These are phyloP conservation scores for Tethya wilhelma DNA, from an alignment of 37 sponge, comb jelly and placozoan genomes.

Conservation along the genomic window DNA sequence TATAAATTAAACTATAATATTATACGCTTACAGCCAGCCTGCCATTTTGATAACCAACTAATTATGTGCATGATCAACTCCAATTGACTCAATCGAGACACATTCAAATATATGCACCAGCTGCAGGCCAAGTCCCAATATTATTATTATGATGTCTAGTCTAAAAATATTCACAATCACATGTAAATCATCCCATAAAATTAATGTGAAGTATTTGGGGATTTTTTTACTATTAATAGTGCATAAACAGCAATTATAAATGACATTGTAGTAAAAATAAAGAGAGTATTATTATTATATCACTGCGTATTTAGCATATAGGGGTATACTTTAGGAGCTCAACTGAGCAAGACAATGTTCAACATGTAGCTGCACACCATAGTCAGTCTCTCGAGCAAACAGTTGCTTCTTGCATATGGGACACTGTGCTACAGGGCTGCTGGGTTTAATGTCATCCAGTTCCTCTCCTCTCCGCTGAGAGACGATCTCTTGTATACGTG, in stretches of 20 bases:
- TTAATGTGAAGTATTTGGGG: too few species aligned
- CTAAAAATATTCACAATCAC: too few species aligned
- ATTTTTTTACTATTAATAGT: too few species aligned
- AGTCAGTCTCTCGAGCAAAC: slow-evolving; percentile 16
- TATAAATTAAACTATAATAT: too few species aligned
- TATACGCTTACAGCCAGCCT: too few species aligned
- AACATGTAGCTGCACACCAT: slow-evolving; percentile 22
- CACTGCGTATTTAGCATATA: not conserved
- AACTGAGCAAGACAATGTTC: slow-evolving; percentile 30
- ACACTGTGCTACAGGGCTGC: not conserved
- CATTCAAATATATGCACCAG: too few species aligned
- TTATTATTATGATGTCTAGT: too few species aligned
- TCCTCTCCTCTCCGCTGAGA: not conserved
- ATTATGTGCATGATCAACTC: too few species aligned
- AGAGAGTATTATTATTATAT: not conserved
- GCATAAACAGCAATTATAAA: not conserved
- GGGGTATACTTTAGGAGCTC: not conserved
- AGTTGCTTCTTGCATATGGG: slow-evolving; percentile 31
- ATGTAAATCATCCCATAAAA: too few species aligned
- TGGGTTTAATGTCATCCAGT: not conserved
- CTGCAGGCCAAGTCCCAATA: too few species aligned
- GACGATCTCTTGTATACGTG: not conserved
- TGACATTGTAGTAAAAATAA: not conserved
- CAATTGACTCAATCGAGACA: too few species aligned
- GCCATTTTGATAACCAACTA: too few species aligned